Evolutionary conservation across 2,113 vertebrate genomes (phyloP), one percentile per base, ranked within the genome.

Genomic region (Gymnarchus niloticus): DNA sequence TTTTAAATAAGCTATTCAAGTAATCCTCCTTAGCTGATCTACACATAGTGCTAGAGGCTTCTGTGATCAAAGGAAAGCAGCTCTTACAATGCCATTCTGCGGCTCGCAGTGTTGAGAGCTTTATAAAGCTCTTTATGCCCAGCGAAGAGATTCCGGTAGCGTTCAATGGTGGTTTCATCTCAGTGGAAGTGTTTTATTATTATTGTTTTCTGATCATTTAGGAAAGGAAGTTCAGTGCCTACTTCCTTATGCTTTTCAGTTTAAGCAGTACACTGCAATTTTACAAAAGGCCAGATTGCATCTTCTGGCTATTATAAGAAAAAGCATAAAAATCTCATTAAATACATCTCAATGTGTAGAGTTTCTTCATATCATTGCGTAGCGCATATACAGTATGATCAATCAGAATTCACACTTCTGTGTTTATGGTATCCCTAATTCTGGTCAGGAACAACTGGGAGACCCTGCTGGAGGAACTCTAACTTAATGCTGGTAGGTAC

Each of bases 101-200:
- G 4, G 57, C 48, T 51, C 48, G 25, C 28, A 41, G 7, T 44
- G 46, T 82, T 82, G 77, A 21, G 78, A 65, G 56, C 82, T 86
- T 86, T 65, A 83, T 82, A 61, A 86, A 86, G 49, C 25, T 37
- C 56, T 52, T 81, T 61, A 86, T 86, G 78, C 46, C 19, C 17
- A 17, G 78, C 41, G 85, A 86, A 82, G 65, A 83, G 56, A 28
- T 51, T 65, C 33, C 80, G 59, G 57, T 54, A 56, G 57, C 48
- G 28, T 28, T 49, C 46, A 21, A 81, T 61, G 56, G 28, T 33
- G 17, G 46, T 86, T 86, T 86, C 73, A 61, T 81, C 77, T 81
- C 56, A 61, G 21, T 81, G 84, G 12, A 51, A n/a, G 52, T 57
- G 23, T 78, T 85, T 85, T 48, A 52, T 52, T 56, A n/a, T n/a